phyloP scores from a whole-genome alignment of 2,888 invertebrate genomes.

The Apamea monoglypha region DNA sequence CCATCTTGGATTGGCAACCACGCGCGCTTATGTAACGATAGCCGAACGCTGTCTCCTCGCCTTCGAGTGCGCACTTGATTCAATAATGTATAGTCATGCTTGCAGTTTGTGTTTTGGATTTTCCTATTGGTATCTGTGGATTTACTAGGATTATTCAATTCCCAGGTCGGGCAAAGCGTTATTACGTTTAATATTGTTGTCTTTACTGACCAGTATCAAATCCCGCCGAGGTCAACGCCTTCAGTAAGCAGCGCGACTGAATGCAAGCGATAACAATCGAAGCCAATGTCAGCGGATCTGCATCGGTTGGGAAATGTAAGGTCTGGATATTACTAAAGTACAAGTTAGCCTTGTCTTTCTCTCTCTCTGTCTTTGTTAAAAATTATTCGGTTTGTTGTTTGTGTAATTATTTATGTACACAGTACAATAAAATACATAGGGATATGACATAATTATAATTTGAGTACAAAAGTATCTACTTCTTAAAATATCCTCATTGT shows the following conservation, averaged over 20 bases:
- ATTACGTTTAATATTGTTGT: neutral
- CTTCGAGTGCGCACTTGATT: slow-evolving; percentile 11
- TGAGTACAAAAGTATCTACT: too few species aligned
- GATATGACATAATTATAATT: too few species aligned
- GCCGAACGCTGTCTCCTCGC: slow-evolving; percentile 42
- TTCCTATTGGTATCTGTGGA: neutral
- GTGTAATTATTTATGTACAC: too few species aligned
- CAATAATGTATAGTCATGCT: slow-evolving; percentile 24
- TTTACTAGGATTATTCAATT: neutral
- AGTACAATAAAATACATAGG: too few species aligned
- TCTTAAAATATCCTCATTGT: neutral
- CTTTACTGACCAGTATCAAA: neutral
- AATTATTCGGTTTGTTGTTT: neutral
- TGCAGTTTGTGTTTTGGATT: slow-evolving; percentile 1
- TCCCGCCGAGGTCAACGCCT: slow-evolving; percentile 22
- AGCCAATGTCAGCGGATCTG: slow-evolving; percentile 59
- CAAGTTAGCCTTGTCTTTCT: slow-evolving; percentile 17
- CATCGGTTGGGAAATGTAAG: slow-evolving; percentile 38
- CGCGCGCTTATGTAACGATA: slow-evolving; percentile 58
- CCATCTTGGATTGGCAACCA: slow-evolving; percentile 61
- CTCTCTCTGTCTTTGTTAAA: neutral
- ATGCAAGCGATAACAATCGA: slow-evolving; percentile 37
- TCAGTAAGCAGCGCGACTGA: neutral
- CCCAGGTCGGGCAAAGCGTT: neutral
- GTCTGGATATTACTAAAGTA: slow-evolving; percentile 29